phyloP scores from a whole-genome alignment of 1,140 invertebrate genomes.

The Drosophila tropicalis region DNA sequence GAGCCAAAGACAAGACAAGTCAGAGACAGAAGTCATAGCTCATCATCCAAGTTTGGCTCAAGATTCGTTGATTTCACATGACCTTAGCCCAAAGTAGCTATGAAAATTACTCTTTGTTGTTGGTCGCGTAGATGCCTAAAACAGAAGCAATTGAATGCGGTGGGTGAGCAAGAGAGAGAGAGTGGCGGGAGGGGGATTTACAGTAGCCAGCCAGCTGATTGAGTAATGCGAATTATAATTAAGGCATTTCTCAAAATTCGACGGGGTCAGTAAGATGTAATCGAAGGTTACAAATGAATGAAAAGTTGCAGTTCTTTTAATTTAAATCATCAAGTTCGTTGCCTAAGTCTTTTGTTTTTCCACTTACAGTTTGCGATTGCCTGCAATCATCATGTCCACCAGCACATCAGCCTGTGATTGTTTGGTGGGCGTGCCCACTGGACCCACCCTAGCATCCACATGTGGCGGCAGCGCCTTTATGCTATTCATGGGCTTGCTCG shows the following conservation, averaged over 20 bases:
- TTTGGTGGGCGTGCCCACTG: conserved; percentile 88
- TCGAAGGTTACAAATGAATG: background rate
- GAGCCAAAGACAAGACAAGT: background rate
- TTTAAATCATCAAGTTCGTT: conserved; percentile 34
- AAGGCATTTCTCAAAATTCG: conserved; percentile 6
- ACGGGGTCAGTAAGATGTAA: conserved; percentile 4
- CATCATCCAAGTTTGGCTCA: conserved; percentile 13
- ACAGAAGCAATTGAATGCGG: conserved; percentile 18
- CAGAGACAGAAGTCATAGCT: conserved; percentile 18
- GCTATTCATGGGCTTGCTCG: conserved; percentile 93
- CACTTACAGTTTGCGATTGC: conserved; percentile 1
- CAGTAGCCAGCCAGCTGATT: conserved; percentile 11
- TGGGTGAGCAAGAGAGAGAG: background rate
- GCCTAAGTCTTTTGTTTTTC: conserved; percentile 56
- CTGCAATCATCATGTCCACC: conserved; percentile 56
- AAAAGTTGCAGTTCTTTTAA: conserved; percentile 1
- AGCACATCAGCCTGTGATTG: conserved; percentile 86
- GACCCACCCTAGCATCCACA: conserved; percentile 90
- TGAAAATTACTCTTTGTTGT: conserved; percentile 16
- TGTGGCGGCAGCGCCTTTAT: conserved; percentile 92
- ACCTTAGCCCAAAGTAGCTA: conserved; percentile 20
- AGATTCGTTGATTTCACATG: conserved; percentile 21
- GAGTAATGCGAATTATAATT: conserved; percentile 10
- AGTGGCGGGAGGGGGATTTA: background rate
- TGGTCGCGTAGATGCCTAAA: conserved; percentile 12